Evolutionary conservation across 2,888 invertebrate genomes (phyloP), one percentile per base, ranked within the genome.

Genomic region (Tuberolachnus salignus): DNA sequence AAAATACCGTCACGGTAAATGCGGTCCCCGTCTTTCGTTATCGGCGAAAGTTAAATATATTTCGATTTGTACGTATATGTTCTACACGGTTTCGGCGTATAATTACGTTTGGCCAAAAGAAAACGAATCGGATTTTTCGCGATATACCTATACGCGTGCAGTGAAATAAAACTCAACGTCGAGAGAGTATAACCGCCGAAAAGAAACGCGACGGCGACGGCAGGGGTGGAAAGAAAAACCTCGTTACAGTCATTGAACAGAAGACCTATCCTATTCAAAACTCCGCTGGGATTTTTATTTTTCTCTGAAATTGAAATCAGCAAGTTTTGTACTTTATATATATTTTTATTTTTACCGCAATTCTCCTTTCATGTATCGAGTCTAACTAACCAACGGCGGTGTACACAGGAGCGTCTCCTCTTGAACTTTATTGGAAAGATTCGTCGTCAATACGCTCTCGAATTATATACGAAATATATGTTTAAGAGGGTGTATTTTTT

Each of bases 281-380:
- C 69, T 69, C 78, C 69, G 34, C 42, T 69, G 78, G 78, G 75
- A 59, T 46, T 51, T 75, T 78, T 26, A 46, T 46, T 67, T 69
- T 74, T 69, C 42, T 51, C 69, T 49, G 67, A 49, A 78, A 78
- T 78, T 69, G 61, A 78, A 78, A 78, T 69, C 78, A 61, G 51
- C 21, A 59, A 78, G 78, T 78, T 61, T 69, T 59, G 44, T 55
- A 57, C 57, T 42, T 46, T 57, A 42, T 44, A 19, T 66, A 49
- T 8, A 49, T 14, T 53, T 69, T 34, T 26, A 21, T 16, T 46
- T 26, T 26, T 55, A 61, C 66, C 42, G 8, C 78, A 46, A 61
- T 59, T 49, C 59, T 69, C 49, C 46, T 67, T 78, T 78, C 57
- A 59, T 78, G 69, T 67, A 42, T 64, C 23, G 53, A 64, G 23